These are phyloP conservation scores for Isichthys henryi DNA, from an alignment of 2,113 vertebrate genomes.

Conservation along the genomic window DNA sequence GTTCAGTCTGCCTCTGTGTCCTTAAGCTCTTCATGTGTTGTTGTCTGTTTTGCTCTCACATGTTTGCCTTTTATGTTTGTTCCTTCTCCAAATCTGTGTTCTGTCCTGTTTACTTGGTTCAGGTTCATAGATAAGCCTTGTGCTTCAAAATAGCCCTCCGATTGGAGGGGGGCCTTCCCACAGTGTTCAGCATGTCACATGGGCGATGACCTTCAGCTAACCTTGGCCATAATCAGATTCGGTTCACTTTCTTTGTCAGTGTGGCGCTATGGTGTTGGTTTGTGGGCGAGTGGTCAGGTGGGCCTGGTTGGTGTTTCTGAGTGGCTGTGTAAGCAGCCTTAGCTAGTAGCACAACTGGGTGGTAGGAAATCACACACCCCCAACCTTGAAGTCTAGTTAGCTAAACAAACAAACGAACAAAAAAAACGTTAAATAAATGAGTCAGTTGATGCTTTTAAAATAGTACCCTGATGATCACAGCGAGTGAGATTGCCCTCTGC, in stretches of 20 bases:
- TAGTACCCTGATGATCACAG: background rate
- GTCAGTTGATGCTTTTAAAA: background rate
- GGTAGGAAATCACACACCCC: background rate
- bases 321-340: background rate
- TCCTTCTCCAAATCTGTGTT: background rate
- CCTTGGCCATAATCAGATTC: slow-evolving; percentile 46
- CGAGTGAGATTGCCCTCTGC: background rate
- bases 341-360: background rate
- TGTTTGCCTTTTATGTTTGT: background rate
- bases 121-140: slow-evolving; percentile 18
- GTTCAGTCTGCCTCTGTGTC: background rate
- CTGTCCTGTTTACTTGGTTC: background rate
- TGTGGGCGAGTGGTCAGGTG: background rate
- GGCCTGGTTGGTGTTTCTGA: background rate
- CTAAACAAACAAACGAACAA: background rate
- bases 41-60: background rate
- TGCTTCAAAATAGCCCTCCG: background rate
- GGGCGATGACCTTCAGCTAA: slow-evolving; percentile 49
- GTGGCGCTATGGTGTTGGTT: slow-evolving; percentile 27
- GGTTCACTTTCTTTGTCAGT: slow-evolving; percentile 39
- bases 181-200: slow-evolving; percentile 41
- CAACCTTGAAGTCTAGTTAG: background rate
- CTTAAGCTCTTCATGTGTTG: background rate
- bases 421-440: background rate
- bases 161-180: background rate